Evolutionary conservation across 2,797 vertebrate species (phyloP).

Genomic region (Zalophus californianus): DNA sequence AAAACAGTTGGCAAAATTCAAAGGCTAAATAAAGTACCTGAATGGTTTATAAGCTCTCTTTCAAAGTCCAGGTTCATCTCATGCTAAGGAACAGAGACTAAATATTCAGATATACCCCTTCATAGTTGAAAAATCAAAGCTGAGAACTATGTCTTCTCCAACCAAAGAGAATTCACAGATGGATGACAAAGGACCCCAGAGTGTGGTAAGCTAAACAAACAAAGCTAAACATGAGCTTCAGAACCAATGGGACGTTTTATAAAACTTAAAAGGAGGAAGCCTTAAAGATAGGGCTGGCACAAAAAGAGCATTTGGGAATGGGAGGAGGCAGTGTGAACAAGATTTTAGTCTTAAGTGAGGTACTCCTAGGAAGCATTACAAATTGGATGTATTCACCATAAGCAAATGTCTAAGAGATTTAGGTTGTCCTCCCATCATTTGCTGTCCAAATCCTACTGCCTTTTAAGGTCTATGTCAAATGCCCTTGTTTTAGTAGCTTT

Average conservation of each 20-base stretch:
- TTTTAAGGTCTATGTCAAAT: slow-evolving; percentile 18
- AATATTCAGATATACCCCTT: slow-evolving; percentile 1
- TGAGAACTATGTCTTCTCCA: slow-evolving; percentile 1
- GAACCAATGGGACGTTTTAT: slow-evolving; percentile 12
- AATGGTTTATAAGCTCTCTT: slow-evolving; percentile 37
- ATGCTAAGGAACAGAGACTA: not conserved
- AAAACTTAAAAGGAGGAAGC: not conserved
- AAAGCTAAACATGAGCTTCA: not conserved
- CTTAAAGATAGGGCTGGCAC: not conserved
- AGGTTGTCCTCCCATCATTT: not conserved
- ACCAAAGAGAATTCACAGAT: not conserved
- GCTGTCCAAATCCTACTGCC: not conserved
- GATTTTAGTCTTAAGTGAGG: slow-evolving; percentile 28
- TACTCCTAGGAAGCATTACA: not conserved
- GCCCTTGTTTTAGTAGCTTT: slow-evolving; percentile 5
- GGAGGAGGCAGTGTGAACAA: not conserved
- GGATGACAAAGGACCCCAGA: not conserved
- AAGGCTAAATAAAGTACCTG: not conserved
- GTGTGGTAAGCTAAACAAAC: not conserved
- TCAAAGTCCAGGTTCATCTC: slow-evolving; percentile 52
- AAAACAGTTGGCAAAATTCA: slow-evolving; percentile 10
- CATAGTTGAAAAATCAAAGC: slow-evolving; percentile 38
- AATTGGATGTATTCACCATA: not conserved
- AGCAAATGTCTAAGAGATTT: not conserved
- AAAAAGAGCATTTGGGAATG: slow-evolving; percentile 14